These are phyloP conservation scores for Drosophila quinaria DNA, from an alignment of 2,888 invertebrate species.

Conservation along the genomic window DNA sequence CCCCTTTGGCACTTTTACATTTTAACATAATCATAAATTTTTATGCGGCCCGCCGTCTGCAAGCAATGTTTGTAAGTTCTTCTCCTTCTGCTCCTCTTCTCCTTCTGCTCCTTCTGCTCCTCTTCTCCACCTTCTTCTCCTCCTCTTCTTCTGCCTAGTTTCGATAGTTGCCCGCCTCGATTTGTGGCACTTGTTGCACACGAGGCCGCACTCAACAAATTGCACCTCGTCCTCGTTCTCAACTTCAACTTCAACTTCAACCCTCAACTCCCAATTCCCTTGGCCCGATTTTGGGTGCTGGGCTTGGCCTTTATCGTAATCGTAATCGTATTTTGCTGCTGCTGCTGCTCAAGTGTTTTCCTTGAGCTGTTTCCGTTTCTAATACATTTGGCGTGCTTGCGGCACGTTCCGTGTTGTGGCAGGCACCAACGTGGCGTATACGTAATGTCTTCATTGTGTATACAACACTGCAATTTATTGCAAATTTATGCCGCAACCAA, in stretches of 20 bases:
- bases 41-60: slow-evolving; percentile 79
- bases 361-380: slow-evolving; percentile 78
- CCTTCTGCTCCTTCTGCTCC: too few species aligned
- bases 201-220: slow-evolving; percentile 64
- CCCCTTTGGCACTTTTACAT: slow-evolving; percentile 75
- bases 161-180: slow-evolving; percentile 63
- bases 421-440: slow-evolving; percentile 67
- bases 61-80: slow-evolving; percentile 49
- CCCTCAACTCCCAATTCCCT: not conserved
- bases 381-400: slow-evolving; percentile 70
- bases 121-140: not conserved
- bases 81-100: not conserved
- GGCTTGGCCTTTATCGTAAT: slow-evolving; percentile 56
- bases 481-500: slow-evolving; percentile 65
- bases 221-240: slow-evolving; percentile 36
- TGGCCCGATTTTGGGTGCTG: slow-evolving; percentile 37
- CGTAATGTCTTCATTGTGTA: slow-evolving; percentile 78
- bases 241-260: not conserved
- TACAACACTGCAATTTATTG: slow-evolving; percentile 68
- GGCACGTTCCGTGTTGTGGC: slow-evolving; percentile 57
- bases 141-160: slow-evolving; percentile 53
- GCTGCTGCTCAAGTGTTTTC: slow-evolving; percentile 71
- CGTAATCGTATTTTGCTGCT: slow-evolving; percentile 65
- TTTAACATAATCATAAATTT: slow-evolving; percentile 81
- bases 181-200: slow-evolving; percentile 64